phyloP scores from a whole-genome alignment of 2,888 invertebrate species.

The Shargacucullia verbasci region DNA sequence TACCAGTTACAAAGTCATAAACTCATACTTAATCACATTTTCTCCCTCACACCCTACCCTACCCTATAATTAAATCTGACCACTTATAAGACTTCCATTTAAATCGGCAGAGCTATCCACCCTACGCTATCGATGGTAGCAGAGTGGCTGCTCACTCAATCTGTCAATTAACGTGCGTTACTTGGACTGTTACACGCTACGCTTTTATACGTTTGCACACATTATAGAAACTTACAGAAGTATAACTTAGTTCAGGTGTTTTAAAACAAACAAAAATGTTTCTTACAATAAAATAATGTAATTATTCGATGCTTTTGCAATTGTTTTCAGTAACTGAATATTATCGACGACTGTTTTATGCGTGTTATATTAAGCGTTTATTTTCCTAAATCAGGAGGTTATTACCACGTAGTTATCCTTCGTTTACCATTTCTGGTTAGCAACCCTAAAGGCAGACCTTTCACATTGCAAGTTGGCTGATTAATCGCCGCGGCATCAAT shows the following conservation, averaged over 20 bases:
- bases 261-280: too few species aligned
- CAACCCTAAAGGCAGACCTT: too few species aligned
- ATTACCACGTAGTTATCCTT: too few species aligned
- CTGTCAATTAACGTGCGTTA: conserved; percentile 78
- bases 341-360: too few species aligned
- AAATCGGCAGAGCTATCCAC: conserved; percentile 35
- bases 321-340: too few species aligned
- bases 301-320: too few species aligned
- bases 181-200: conserved; percentile 62
- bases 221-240: conserved; percentile 17
- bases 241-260: conserved; percentile 11
- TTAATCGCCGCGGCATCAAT: too few species aligned
- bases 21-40: conserved; percentile 10
- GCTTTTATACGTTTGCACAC: conserved; percentile 51
- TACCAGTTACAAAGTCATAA: neutral
- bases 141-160: conserved; percentile 78
- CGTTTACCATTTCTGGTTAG: too few species aligned
- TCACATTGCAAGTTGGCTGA: too few species aligned
- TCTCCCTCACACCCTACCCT: conserved; percentile 14
- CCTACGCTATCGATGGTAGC: conserved; percentile 55
- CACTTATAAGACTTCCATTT: conserved; percentile 34
- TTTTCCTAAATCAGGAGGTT: too few species aligned
- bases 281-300: too few species aligned
- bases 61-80: conserved; percentile 38
- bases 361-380: too few species aligned